A percentile compares a stretch with the other conserved stretches of the same genome.
These are phyloP conservation scores for Anthopleura xanthogrammica DNA, from an alignment of 92 coral and sea anemone genomes.

Conservation along the genomic window DNA sequence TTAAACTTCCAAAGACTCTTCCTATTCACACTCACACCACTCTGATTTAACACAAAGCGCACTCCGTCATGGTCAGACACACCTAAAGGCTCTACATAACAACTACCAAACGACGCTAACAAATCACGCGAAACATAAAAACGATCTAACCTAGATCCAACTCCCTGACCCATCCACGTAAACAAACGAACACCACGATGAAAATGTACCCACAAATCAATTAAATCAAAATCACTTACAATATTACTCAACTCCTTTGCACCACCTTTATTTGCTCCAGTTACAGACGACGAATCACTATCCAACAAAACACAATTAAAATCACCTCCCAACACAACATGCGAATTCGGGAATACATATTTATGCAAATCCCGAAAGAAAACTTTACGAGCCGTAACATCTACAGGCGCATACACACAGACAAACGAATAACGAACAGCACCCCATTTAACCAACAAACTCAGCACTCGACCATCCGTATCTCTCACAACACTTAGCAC, in stretches of 20 bases:
- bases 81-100: background rate
- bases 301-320: slow-evolving; percentile 10
- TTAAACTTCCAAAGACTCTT: background rate
- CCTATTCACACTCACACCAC: background rate
- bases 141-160: background rate
- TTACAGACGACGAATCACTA: slow-evolving; percentile 17
- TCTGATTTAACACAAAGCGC: background rate
- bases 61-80: background rate
- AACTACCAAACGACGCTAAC: background rate
- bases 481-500: background rate
- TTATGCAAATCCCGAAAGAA: background rate
- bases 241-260: background rate
- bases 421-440: background rate
- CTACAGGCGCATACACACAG: background rate
- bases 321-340: slow-evolving; percentile 6
- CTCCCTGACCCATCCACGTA: background rate
- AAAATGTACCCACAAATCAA: background rate
- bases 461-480: background rate
- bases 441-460: background rate
- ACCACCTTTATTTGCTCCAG: background rate
- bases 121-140: background rate
- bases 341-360: background rate
- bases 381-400: background rate
- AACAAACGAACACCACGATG: background rate
- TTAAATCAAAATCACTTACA: background rate